Conservation (phyloP, 2,797 vertebrate species). For the Gadopsis marmoratus region DNA sequence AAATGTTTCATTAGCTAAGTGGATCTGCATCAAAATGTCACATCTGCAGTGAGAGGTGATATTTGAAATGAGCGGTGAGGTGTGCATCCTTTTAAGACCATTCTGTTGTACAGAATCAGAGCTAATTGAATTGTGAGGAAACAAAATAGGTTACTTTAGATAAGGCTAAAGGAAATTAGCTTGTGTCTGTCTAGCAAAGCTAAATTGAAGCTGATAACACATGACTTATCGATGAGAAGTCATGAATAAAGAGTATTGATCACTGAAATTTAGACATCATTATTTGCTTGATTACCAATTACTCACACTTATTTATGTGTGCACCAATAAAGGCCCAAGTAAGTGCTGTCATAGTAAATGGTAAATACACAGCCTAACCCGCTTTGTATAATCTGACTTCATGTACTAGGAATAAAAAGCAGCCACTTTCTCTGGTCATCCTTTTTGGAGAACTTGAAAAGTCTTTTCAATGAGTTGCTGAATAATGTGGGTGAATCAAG, state of each 20-base stretch:
- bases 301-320: background rate
- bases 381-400: background rate
- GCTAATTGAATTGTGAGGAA: conserved; percentile 35
- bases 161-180: conserved; percentile 34
- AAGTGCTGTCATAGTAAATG: background rate
- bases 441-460: background rate
- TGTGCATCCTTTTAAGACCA: conserved; percentile 1
- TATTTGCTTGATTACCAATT: conserved; percentile 23
- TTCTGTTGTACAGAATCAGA: conserved; percentile 30
- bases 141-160: conserved; percentile 34
- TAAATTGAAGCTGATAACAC: conserved; percentile 37
- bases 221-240: conserved; percentile 6
- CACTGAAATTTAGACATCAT: conserved; percentile 21
- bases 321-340: background rate
- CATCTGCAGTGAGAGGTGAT: background rate
- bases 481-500: background rate
- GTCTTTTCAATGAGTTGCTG: background rate
- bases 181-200: conserved; percentile 15
- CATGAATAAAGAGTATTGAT: conserved; percentile 19
- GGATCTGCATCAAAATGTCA: conserved; percentile 20
- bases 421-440: background rate
- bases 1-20: conserved; percentile 15
- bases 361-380: background rate
- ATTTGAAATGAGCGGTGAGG: conserved; percentile 15
- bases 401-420: background rate